A percentile compares a stretch with the other conserved stretches of the same genome.
Evolutionary conservation across 92 coral and sea anemone genomes (phyloP).

Genomic region (Montipora capitata): DNA sequence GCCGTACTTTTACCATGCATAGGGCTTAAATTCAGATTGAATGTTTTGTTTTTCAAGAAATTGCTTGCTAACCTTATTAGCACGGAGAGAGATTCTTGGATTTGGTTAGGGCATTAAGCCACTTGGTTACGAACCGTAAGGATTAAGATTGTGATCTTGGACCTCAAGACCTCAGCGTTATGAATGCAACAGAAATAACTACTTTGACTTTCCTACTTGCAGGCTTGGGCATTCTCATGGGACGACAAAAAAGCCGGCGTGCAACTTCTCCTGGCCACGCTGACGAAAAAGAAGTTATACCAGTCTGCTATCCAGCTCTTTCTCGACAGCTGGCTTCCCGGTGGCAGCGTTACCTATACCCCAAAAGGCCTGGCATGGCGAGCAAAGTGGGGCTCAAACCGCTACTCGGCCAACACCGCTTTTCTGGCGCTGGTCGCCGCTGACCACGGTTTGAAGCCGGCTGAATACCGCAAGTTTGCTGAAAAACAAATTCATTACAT

Average conservation of each 20-base stretch:
- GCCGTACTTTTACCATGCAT: no score
- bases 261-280: constrained; percentile 66
- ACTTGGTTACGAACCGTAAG: no score
- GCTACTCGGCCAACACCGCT: constrained; percentile 82
- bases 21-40: no score
- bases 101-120: no score
- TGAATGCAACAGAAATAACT: no score
- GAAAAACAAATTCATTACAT: constrained; percentile 77
- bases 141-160: no score
- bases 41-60: no score
- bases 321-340: constrained; percentile 73
- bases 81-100: no score
- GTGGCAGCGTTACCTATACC: constrained; percentile 63
- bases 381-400: constrained; percentile 74
- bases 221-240: constrained; percentile 84
- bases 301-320: constrained; percentile 38
- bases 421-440: constrained; percentile 79
- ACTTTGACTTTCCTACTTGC: background rate
- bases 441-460: constrained; percentile 52
- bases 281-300: constrained; percentile 59
- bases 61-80: no score
- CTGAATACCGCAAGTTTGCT: constrained; percentile 67
- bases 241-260: constrained; percentile 79
- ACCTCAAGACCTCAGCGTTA: no score
- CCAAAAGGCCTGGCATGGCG: constrained; percentile 85